Evolutionary conservation across 2,113 vertebrate species (phyloP).

Genomic region (Tyto alba): DNA sequence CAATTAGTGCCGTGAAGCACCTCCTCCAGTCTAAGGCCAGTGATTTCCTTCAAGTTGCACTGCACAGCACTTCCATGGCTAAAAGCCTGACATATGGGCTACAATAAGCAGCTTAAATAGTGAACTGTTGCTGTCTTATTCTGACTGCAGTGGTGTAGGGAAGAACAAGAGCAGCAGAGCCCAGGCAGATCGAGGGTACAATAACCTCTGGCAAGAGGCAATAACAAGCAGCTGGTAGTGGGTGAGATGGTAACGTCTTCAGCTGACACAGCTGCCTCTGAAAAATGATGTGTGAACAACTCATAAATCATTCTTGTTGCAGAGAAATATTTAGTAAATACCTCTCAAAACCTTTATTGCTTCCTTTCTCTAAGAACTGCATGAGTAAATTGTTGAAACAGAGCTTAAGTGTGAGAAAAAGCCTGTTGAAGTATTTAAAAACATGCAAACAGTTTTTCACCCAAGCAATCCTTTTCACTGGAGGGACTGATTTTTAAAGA

Average conservation of each 20-base stretch:
- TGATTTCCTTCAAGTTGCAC: background rate
- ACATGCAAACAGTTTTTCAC: background rate
- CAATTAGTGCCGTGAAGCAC: background rate
- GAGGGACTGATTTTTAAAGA: background rate
- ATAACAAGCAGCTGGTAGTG: background rate
- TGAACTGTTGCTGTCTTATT: background rate
- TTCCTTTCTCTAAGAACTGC: background rate
- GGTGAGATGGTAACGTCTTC: background rate
- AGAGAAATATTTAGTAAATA: slow-evolving; percentile 6
- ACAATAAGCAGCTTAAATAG: background rate
- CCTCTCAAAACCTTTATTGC: background rate
- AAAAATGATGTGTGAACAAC: background rate
- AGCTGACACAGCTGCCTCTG: background rate
- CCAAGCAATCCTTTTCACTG: background rate
- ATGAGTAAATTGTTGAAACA: background rate
- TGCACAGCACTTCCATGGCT: background rate
- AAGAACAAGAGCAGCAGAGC: background rate
- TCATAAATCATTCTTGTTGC: background rate
- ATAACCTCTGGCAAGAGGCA: background rate
- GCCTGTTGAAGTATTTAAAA: background rate
- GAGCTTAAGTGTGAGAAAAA: background rate
- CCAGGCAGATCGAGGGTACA: background rate
- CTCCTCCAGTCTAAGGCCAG: background rate
- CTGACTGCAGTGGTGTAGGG: background rate
- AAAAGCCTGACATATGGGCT: background rate